phyloP scores from a whole-genome alignment of 2,113 vertebrate species.

The Fregetta grallaria region DNA sequence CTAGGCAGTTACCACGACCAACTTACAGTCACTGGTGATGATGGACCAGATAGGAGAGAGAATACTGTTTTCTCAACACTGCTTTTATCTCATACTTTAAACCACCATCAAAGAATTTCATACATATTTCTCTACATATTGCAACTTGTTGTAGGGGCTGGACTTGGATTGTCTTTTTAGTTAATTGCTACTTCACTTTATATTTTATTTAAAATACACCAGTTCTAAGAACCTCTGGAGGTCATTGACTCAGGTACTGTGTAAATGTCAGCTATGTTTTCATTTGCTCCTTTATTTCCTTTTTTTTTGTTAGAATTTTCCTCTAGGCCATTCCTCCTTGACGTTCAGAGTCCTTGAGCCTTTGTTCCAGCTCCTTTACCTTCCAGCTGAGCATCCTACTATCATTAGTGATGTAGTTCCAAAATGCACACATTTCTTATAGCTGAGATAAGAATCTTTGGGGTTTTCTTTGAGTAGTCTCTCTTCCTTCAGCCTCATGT shows the following conservation, averaged over 20 bases:
- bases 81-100: conserved; percentile 48
- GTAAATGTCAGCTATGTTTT: not conserved
- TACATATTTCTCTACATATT: conserved; percentile 51
- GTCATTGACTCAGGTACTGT: not conserved
- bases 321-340: not conserved
- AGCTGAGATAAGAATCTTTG: not conserved
- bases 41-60: not conserved
- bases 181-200: conserved; percentile 24
- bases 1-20: not conserved
- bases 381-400: not conserved
- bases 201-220: conserved; percentile 12
- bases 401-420: not conserved
- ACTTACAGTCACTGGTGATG: not conserved
- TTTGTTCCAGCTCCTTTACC: not conserved
- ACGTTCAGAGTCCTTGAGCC: not conserved
- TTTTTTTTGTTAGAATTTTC: not conserved
- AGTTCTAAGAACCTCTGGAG: not conserved
- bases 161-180: conserved; percentile 8
- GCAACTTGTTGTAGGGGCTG: conserved; percentile 43
- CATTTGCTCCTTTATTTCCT: conserved; percentile 15
- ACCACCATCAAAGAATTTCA: conserved; percentile 48
- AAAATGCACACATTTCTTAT: not conserved
- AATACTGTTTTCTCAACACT: conserved; percentile 16
- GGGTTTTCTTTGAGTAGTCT: not conserved
- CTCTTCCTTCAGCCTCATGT: not conserved